Evolutionary conservation across 2,113 vertebrate genomes (phyloP), one percentile per base, ranked within the genome.

Genomic region (Erpornis zantholeuca): DNA sequence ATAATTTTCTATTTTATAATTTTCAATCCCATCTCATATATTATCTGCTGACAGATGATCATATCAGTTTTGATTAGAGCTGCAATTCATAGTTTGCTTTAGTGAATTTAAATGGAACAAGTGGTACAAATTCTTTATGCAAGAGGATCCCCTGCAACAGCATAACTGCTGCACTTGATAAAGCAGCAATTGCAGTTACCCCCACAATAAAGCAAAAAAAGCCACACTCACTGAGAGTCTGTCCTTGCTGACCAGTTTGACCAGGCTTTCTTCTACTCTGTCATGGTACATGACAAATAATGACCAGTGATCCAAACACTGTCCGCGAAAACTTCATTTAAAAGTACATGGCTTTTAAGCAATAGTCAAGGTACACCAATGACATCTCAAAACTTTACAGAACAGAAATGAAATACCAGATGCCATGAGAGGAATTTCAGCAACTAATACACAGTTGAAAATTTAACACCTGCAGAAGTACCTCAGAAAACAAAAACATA

Each of bases 231-330:
- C 0, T 72, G 22, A 80, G 28, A 72, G 85, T 12, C 44, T 71
- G 17, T 20, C 82, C 52, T 49, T 61, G 23, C 54, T 42, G 24
- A 90, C 18, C 36, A 65, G 64, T 82, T 64, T 88, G 63, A 76
- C 53, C 31, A 66, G 19, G 28, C 12, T 56, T 66, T 87, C 64
- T 49, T 45, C 63, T 50, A 11, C 23, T 65, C 9, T 7, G 44
- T 44, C 76, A 71, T 1, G 1, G 2, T 10, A 31, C 9, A 8
- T 6, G 22, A 17, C 42, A 84, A 64, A 77, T 1, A 1, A 53
- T 10, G n/a, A 80, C 2, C 33, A 20, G 12, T 11, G 44, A 91
- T n/a, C 6, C n/a, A 80, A 88, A 64, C 27, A 28, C 13, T 5
- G 1, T 3, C 61, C 47, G 29, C 25, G 75, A 89, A 57, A 81